Evolutionary conservation across 2,797 vertebrate genomes (phyloP), one percentile per base, ranked within the genome.

Genomic region (Coccyzus lansbergi): DNA sequence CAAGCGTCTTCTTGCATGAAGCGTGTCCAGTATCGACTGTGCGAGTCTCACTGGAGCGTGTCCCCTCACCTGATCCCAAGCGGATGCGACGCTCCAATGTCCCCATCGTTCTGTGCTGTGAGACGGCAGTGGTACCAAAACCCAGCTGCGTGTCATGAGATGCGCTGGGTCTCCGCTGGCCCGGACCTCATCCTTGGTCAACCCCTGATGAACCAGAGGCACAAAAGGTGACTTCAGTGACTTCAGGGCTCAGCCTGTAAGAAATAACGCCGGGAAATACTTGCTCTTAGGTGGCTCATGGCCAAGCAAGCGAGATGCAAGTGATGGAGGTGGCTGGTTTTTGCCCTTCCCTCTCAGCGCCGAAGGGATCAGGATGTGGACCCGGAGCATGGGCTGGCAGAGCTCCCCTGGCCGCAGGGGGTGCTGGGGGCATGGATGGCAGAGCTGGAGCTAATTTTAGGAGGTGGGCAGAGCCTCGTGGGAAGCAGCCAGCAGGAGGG

Each of bases 401-500:
- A 46, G 76, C 65, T 86, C 40, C 69, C 53, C 69, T 5, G 34
- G 38, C 87, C 60, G 62, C 8, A 3, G 44, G 87, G 78, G 68
- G 71, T 31, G 74, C 51, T 2, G 4, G 10, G 40, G 67, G 75
- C n/a, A 26, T 69, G 89, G 91, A 52, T 11, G 7, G 83, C 60
- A 12, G 83, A 88, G 85, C 83, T 80, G 85, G 64, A 72, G 83
- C 92, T 96, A 90, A 96, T 94, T 94, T 96, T 94, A 94, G 94
- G 95, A 64, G 86, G 72, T 65, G 92, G 89, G 87, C 89, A 91
- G 82, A 92, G 86, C 91, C 64, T 94, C 36, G 1, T 2, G 18
- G 76, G 87, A 68, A 80, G 82, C 51, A 58, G 90, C 38, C 11
- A 16, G 44, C 53, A 5, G 49, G 42, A 80, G 75, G 72, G 76